Evolutionary conservation across 2,113 vertebrate species (phyloP).

Genomic region (Cromileptes altivelis): DNA sequence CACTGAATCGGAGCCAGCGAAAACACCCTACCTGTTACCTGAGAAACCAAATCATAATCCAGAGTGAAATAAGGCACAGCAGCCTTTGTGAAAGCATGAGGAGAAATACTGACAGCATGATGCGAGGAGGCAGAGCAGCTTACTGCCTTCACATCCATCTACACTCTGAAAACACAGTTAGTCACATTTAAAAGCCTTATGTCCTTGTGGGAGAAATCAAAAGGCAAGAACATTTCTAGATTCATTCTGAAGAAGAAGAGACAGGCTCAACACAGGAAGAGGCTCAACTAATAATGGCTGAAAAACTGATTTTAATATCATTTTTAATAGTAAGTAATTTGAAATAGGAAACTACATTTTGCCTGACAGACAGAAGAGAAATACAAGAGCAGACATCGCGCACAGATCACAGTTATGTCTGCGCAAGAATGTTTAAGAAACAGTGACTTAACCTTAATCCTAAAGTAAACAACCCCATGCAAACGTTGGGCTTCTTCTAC

Average conservation of each 20-base stretch:
- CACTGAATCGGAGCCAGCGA: not conserved
- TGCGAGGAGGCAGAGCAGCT: conserved; percentile 25
- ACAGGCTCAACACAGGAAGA: no score
- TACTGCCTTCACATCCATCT: conserved; percentile 41
- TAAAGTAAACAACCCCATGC: conserved; percentile 63
- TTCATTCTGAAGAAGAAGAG: not conserved
- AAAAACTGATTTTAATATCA: conserved; percentile 18
- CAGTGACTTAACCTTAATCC: conserved; percentile 67
- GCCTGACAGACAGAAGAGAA: not conserved
- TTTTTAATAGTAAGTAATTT: not conserved
- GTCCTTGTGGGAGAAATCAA: not conserved
- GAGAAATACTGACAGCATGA: conserved; percentile 21
- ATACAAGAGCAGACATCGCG: not conserved
- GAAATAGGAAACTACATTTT: not conserved
- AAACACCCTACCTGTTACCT: not conserved
- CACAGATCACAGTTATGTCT: conserved; percentile 53
- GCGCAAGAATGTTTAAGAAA: conserved; percentile 65
- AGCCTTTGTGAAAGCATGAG: not conserved
- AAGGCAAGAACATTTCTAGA: not conserved
- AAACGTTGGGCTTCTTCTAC: conserved; percentile 13
- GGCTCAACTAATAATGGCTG: not conserved
- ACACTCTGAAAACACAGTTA: conserved; percentile 1
- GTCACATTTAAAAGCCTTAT: not conserved
- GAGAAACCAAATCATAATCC: not conserved
- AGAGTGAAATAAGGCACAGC: conserved; percentile 10